phyloP scores from a whole-genome alignment of 2,113 vertebrate genomes.

The Monarcha castaneiventris region DNA sequence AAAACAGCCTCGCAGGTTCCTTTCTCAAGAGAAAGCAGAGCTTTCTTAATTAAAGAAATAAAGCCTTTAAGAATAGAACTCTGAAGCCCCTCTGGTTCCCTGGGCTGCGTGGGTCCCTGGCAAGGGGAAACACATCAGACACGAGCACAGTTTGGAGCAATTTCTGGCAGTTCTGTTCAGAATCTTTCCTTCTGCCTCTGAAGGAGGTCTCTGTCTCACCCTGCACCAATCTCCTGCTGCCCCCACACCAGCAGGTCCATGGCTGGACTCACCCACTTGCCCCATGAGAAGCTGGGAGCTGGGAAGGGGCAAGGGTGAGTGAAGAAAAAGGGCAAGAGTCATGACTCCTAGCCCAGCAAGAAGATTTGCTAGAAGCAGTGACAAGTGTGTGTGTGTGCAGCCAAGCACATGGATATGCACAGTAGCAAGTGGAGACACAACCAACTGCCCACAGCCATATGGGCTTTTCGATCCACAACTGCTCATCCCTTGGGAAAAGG shows the following conservation, averaged over 20 bases:
- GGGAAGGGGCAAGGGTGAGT: background rate
- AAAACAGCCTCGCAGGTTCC: background rate
- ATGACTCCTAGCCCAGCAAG: background rate
- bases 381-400: background rate
- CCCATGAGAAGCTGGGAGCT: background rate
- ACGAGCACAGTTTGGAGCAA: background rate
- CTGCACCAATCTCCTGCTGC: background rate
- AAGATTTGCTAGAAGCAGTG: background rate
- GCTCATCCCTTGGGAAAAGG: background rate
- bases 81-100: background rate
- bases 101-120: background rate
- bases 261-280: background rate
- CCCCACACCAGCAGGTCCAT: background rate
- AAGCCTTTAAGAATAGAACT: background rate
- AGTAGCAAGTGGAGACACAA: background rate
- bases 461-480: background rate
- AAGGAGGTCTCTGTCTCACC: background rate
- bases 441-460: background rate
- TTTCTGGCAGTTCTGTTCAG: background rate
- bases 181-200: background rate
- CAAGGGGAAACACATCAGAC: background rate
- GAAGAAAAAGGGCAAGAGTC: background rate
- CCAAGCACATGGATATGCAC: background rate
- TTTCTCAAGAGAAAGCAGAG: background rate
- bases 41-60: background rate